Conservation (phyloP, 1,140 invertebrate species). For the Neotoxoptera formosana region DNA sequence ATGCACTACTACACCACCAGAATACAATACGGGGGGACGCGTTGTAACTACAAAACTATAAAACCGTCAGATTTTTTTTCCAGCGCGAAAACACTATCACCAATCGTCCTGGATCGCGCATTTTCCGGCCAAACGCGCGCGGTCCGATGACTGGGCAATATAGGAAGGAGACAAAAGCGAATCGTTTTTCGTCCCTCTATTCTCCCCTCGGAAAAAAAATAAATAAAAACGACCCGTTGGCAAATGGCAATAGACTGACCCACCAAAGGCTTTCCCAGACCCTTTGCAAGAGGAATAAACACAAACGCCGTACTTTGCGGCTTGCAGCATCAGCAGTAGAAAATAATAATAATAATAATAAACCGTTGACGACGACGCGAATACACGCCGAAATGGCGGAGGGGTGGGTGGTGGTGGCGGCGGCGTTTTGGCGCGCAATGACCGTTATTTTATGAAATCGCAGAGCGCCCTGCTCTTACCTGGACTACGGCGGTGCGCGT, state of each 20-base stretch:
- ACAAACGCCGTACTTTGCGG: not conserved
- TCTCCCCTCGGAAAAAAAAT: not conserved
- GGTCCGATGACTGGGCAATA: not conserved
- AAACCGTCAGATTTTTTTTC: not conserved
- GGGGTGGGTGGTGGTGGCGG: not conserved
- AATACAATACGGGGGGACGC: not conserved
- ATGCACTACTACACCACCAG: not conserved
- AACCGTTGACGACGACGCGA: not conserved
- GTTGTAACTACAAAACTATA: not conserved
- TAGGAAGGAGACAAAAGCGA: not conserved
- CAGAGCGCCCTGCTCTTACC: not conserved
- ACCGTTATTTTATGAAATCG: conserved; percentile 39
- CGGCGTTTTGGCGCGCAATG: not conserved
- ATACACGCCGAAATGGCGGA: not conserved
- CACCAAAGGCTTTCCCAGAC: not conserved
- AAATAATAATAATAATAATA: not conserved
- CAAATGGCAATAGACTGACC: not conserved
- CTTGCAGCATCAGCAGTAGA: not conserved
- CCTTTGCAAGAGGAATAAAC: not conserved
- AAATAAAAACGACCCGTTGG: not conserved
- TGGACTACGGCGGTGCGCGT: not conserved
- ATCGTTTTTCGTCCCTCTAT: not conserved
- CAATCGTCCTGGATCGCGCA: not conserved
- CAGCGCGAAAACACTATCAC: not conserved
- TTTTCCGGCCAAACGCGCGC: not conserved